Conservation (phyloP, 2,797 vertebrate genomes). For the Sebastes matsubarae region DNA sequence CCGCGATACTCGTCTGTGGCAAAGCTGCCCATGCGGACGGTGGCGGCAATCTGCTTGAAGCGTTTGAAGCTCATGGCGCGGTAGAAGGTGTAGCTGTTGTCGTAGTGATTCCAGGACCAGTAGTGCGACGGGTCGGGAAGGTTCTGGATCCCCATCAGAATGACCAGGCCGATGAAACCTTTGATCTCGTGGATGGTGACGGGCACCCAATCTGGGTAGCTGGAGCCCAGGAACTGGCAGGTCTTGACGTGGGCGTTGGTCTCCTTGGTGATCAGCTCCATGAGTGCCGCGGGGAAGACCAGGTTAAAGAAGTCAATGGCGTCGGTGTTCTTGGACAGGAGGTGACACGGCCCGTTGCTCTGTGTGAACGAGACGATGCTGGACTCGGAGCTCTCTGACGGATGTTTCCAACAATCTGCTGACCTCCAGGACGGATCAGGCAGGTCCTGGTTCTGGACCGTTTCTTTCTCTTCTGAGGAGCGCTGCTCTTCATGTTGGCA, state of each 20-base stretch:
- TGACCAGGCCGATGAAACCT: slow-evolving; percentile 81
- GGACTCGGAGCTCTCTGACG: background rate
- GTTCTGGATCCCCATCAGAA: slow-evolving; percentile 81
- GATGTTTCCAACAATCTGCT: slow-evolving; percentile 58
- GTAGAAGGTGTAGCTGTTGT: slow-evolving; percentile 77
- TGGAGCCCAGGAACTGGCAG: slow-evolving; percentile 49
- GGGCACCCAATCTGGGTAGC: slow-evolving; percentile 67
- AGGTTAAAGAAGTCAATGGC: slow-evolving; percentile 83
- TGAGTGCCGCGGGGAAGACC: slow-evolving; percentile 72
- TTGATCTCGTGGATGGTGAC: slow-evolving; percentile 74
- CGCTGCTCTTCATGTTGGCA: slow-evolving; percentile 40
- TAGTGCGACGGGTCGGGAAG: slow-evolving; percentile 76
- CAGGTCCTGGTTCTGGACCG: slow-evolving; percentile 44
- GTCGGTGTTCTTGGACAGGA: slow-evolving; percentile 67
- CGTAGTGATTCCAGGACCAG: slow-evolving; percentile 80
- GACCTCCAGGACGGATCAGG: slow-evolving; percentile 66
- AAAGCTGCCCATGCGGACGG: slow-evolving; percentile 79
- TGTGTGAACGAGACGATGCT: slow-evolving; percentile 59
- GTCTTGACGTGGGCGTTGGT: slow-evolving; percentile 78
- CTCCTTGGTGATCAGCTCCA: slow-evolving; percentile 77
- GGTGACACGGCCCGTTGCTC: slow-evolving; percentile 69
- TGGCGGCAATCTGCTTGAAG: slow-evolving; percentile 77
- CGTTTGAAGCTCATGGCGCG: slow-evolving; percentile 79
- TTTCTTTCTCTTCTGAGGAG: slow-evolving; percentile 30
- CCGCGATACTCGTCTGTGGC: slow-evolving; percentile 21